Evolutionary conservation across 2,113 vertebrate species (phyloP), one percentile per base, ranked within the genome.

Genomic region (Cryptoleucopteryx plumbea): DNA sequence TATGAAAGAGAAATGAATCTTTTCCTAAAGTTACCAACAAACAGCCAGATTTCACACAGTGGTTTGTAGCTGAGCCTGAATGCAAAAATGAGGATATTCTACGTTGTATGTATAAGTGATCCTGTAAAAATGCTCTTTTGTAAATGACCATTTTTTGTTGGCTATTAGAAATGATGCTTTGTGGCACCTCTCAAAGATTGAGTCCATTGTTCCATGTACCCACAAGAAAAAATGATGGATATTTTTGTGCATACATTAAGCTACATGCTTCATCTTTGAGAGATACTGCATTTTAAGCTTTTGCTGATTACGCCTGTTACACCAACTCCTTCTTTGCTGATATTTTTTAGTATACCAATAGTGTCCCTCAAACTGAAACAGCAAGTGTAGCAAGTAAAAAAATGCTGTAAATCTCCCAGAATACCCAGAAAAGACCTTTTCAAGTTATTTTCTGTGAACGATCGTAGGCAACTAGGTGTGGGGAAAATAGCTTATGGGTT

Each of bases 201-300:
- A 59, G 10, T 50, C 43, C 2, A 2, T 74, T 77, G 13, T 68
- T 91, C 66, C 2, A 0, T 42, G 21, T 43, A 47, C 5, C 27
- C 29, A 47, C 34, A 31, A 42, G 38, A 55, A 47, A 23, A n/a
- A 52, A 4, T 55, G 14, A 36, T 66, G 38, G 13, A 78, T 5
- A 0, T 63, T 72, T 52, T 3, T 61, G 40, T 31, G 13, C 53
- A 4, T 43, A 8, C 15, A 16, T 71, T 75, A 52, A 34, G 50
- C 20, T n/a, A 7, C 11, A 25, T 0, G 0, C 21, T 34, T 84
- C 1, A 2, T 53, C 18, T 92, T 23, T 80, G 42, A 72, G 50
- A 66, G 29, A 20, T 27, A 15, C 7, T 56, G 20, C 11, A 36
- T 66, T 80, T 82, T 42, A 62, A 83, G 19, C 27, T 94, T 81